Percentiles rank a stretch among this genome's conserved stretches.
Evolutionary conservation across 2,113 vertebrate species (phyloP).

Genomic region (Sus scrofa): T2T-Sscrofa CM000825.6:76542001-76542500

Average conservation of each 20-base stretch:
- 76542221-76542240: not conserved
- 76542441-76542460: not conserved
- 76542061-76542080: not conserved
- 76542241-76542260: not conserved
- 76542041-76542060: too few relatives aligned
- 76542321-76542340: not conserved
- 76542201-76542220: not conserved
- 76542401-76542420: not conserved
- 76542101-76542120: not conserved
- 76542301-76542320: not conserved
- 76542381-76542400: not conserved
- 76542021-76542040: not conserved
- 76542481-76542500: not conserved
- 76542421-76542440: not conserved
- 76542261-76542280: not conserved
- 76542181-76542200: not conserved
- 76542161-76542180: not conserved
- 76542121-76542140: not conserved
- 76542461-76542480: not conserved
- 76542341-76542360: not conserved
- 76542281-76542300: not conserved
- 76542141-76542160: not conserved
- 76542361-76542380: not conserved
- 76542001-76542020: not conserved
- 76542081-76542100: not conserved